A percentile compares a stretch with the other conserved stretches of the same genome.
Evolutionary conservation across 2,113 vertebrate species (phyloP).

Genomic region (Vanacampus margaritifer): DNA sequence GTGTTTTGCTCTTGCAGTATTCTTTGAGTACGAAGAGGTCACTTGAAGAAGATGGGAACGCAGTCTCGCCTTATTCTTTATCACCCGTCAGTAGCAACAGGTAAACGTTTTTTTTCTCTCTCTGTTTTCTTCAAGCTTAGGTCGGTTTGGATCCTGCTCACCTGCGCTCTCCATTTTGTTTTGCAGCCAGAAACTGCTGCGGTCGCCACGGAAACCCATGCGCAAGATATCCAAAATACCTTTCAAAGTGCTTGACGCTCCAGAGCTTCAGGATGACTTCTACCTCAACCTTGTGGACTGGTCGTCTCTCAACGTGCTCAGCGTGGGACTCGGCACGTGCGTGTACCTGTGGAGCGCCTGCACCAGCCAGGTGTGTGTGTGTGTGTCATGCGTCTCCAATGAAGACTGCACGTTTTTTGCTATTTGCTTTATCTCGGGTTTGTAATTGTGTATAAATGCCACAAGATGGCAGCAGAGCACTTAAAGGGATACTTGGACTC

Average conservation of each 20-base stretch:
- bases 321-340: conserved; percentile 94
- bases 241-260: conserved; percentile 95
- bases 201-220: conserved; percentile 93
- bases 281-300: conserved; percentile 99
- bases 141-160: rapidly evolving
- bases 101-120: conserved; percentile 56
- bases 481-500: no score
- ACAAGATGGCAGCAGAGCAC: no score
- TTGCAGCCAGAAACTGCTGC: conserved; percentile 88
- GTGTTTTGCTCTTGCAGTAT: conserved; percentile 74
- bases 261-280: conserved; percentile 96
- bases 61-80: conserved; percentile 92
- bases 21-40: conserved; percentile 90
- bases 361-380: conserved; percentile 86
- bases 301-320: conserved; percentile 96
- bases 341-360: conserved; percentile 99
- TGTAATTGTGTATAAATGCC: no score
- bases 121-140: neutral
- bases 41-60: conserved; percentile 87
- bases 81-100: conserved; percentile 99
- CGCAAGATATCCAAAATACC: conserved; percentile 99
- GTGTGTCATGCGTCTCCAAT: no score
- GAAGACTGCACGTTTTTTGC: no score
- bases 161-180: neutral
- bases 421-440: no score